These are phyloP conservation scores for Periophthalmus modestus DNA, from an alignment of 2,113 vertebrate species.

Conservation along the genomic window DNA sequence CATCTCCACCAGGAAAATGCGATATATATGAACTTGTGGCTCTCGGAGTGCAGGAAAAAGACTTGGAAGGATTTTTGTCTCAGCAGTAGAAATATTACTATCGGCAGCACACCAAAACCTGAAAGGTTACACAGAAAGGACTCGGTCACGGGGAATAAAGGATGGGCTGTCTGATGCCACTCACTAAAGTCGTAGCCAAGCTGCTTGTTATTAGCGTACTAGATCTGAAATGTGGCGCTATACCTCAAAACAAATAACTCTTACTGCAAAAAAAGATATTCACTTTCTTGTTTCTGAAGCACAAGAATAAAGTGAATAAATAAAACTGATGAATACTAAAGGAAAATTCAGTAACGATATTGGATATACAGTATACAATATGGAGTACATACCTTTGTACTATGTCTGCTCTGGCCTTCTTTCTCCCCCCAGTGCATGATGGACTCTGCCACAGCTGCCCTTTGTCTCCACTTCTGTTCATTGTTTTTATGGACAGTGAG, in stretches of 20 bases:
- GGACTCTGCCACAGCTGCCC: no score
- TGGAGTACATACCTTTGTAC: no score
- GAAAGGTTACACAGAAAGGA: constrained; percentile 22
- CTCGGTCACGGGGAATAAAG: neutral
- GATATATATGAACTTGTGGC: constrained; percentile 38
- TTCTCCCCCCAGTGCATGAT: no score
- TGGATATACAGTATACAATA: no score
- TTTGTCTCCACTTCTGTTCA: no score
- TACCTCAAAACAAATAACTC: neutral
- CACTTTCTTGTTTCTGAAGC: neutral
- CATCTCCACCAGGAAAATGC: constrained; percentile 31
- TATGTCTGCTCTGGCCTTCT: no score
- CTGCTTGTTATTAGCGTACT: neutral
- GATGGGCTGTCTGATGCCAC: constrained; percentile 10
- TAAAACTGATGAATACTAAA: neutral
- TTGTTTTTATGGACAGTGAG: no score
- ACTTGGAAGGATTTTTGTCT: constrained; percentile 44
- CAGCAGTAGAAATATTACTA: constrained; percentile 33
- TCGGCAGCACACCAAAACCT: neutral
- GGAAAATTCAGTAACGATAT: no score
- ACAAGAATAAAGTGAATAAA: neutral
- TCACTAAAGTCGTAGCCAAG: neutral
- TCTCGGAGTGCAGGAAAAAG: constrained; percentile 10
- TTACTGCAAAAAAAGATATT: neutral
- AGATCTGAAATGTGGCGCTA: neutral